A percentile compares a stretch with the other conserved stretches of the same genome.
These are phyloP conservation scores for Semicossyphus pulcher DNA, from an alignment of 2,113 vertebrate genomes.

Conservation along the genomic window DNA sequence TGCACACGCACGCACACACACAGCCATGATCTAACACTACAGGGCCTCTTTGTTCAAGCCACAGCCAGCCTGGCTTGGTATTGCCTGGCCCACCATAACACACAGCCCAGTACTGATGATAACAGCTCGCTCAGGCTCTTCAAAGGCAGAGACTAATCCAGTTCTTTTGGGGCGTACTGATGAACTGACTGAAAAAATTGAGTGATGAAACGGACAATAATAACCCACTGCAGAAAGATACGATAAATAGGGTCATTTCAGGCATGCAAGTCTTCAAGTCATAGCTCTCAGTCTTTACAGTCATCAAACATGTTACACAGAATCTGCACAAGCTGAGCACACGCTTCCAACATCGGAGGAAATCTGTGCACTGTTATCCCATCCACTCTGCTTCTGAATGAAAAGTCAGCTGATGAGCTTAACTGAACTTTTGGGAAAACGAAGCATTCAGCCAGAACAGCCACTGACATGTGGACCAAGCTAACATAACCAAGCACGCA, in stretches of 20 bases:
- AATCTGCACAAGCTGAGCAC: neutral
- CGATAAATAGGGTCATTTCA: conserved; percentile 34
- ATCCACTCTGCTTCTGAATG: neutral
- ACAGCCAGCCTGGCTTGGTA: conserved; percentile 52
- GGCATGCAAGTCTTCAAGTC: conserved; percentile 5
- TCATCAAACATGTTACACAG: neutral
- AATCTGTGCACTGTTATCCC: neutral
- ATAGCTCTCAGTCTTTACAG: neutral
- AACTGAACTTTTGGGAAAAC: conserved; percentile 3
- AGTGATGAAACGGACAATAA: conserved; percentile 49
- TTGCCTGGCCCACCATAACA: conserved; percentile 62
- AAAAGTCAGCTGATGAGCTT: neutral
- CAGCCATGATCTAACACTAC: conserved; percentile 65
- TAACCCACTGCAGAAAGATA: conserved; percentile 57
- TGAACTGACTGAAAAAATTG: conserved; percentile 50
- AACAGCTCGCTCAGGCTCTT: conserved; percentile 63
- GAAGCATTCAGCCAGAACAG: conserved; percentile 6
- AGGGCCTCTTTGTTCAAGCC: conserved; percentile 77
- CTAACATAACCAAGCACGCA: neutral
- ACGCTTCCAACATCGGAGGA: neutral
- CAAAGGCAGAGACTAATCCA: conserved; percentile 68
- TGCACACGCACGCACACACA: neutral
- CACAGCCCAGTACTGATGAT: conserved; percentile 59
- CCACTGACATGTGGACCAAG: neutral
- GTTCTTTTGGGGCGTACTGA: conserved; percentile 48